phyloP scores from a whole-genome alignment of 1,140 invertebrate genomes.

The Eubasilissa regina region DNA sequence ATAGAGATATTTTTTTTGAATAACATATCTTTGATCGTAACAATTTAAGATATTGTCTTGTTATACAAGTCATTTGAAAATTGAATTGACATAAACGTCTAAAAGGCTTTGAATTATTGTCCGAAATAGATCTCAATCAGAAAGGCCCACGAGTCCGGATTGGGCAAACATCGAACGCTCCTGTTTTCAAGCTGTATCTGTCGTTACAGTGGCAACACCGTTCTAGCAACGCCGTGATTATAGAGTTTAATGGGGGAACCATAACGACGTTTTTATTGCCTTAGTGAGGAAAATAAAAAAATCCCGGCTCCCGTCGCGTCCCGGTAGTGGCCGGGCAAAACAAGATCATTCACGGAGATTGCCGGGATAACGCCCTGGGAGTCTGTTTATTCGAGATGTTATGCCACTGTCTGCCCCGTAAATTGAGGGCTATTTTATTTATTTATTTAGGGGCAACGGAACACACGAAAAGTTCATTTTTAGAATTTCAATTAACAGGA shows the following conservation, averaged over 20 bases:
- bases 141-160: too few species aligned
- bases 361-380: conserved; percentile 8
- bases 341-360: conserved; percentile 10
- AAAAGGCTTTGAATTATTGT: too few species aligned
- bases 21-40: too few species aligned
- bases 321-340: conserved; percentile 2
- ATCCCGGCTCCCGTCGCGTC: conserved; percentile 8
- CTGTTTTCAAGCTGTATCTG: conserved; percentile 9
- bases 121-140: too few species aligned
- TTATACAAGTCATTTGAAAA: too few species aligned
- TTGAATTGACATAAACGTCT: too few species aligned
- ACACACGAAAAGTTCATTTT: too few species aligned
- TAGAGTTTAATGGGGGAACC: conserved; percentile 44
- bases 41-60: too few species aligned
- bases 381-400: conserved; percentile 19
- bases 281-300: conserved; percentile 35
- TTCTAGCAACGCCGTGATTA: conserved; percentile 38
- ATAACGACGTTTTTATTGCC: conserved; percentile 48
- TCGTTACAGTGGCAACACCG: conserved; percentile 13
- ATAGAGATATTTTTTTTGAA: too few species aligned
- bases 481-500: too few species aligned
- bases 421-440: conserved; percentile 7
- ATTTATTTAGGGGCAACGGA: too few species aligned
- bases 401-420: not conserved
- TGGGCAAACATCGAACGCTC: not conserved